phyloP scores from a whole-genome alignment of 2,888 invertebrate species.

The Drosophila trichaetosa region DNA sequence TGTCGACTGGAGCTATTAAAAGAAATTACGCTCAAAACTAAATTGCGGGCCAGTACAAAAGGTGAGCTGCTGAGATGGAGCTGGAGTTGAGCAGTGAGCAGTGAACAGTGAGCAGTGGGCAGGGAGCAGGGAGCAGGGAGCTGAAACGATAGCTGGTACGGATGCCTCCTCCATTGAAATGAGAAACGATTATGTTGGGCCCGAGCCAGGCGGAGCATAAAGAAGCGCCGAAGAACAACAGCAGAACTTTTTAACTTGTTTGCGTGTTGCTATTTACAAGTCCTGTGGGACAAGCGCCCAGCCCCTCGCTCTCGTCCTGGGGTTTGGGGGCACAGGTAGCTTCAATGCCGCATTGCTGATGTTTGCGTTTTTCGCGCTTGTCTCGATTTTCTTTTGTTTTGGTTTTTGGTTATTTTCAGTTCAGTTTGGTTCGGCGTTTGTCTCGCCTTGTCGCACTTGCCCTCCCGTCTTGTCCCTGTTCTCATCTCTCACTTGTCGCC shows the following conservation, averaged over 20 bases:
- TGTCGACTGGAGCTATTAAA: slow-evolving; percentile 83
- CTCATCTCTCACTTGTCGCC: slow-evolving; percentile 59
- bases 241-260: slow-evolving; percentile 82
- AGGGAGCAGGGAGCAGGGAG: neutral
- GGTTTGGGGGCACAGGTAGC: slow-evolving; percentile 52
- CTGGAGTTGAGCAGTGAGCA: neutral
- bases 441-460: slow-evolving; percentile 30
- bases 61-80: slow-evolving; percentile 45
- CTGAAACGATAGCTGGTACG: slow-evolving; percentile 2
- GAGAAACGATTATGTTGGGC: slow-evolving; percentile 84
- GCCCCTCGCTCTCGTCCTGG: neutral
- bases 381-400: slow-evolving; percentile 39
- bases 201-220: slow-evolving; percentile 72
- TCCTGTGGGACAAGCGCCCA: slow-evolving; percentile 77
- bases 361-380: slow-evolving; percentile 70
- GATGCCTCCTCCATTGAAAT: slow-evolving; percentile 78
- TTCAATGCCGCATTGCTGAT: slow-evolving; percentile 77
- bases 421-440: slow-evolving; percentile 36
- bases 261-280: slow-evolving; percentile 83
- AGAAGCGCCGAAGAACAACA: slow-evolving; percentile 72
- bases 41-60: slow-evolving; percentile 80
- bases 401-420: slow-evolving; percentile 22
- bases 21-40: slow-evolving; percentile 84
- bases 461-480: neutral
- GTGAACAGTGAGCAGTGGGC: neutral